phyloP scores from a whole-genome alignment of 2,797 vertebrate genomes.

The Enteromius unitaeniatus region DNA sequence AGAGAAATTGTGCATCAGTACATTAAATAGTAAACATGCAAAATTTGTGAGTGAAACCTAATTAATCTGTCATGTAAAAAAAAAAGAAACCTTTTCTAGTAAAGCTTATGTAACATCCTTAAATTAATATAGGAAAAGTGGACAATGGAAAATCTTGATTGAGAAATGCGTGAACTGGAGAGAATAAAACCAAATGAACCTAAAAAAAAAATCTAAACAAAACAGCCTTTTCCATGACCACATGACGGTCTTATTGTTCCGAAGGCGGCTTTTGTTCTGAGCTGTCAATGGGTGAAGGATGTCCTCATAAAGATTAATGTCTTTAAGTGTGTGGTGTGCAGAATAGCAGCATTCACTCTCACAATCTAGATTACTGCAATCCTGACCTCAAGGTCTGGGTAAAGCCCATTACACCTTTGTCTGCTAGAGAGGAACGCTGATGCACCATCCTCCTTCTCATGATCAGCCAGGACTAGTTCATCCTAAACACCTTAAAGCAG shows the following conservation, averaged over 20 bases:
- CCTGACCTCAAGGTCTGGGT: conserved; percentile 31
- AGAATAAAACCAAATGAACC: not conserved
- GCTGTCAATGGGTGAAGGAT: conserved; percentile 28
- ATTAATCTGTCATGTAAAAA: not conserved
- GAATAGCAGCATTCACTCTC: conserved; percentile 27
- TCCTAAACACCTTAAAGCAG: not conserved
- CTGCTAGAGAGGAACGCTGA: conserved; percentile 1
- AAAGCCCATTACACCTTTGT: conserved; percentile 51
- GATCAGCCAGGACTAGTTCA: not conserved
- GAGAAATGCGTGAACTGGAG: not conserved
- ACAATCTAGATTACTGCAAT: conserved; percentile 51
- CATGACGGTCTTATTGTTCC: not conserved
- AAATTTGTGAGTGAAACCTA: not conserved
- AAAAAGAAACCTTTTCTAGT: not conserved
- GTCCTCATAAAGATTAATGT: conserved; percentile 31
- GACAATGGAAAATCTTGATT: not conserved
- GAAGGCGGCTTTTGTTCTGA: not conserved
- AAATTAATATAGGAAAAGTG: not conserved
- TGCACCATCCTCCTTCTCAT: conserved; percentile 15
- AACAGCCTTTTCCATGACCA: not conserved
- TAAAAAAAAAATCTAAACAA: not conserved
- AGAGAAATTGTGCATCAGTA: not conserved
- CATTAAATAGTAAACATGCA: not conserved
- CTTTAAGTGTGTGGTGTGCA: conserved; percentile 28
- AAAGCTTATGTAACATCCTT: not conserved